These are phyloP conservation scores for Slavum lentiscoides DNA, from an alignment of 2,888 invertebrate species.

Conservation along the genomic window DNA sequence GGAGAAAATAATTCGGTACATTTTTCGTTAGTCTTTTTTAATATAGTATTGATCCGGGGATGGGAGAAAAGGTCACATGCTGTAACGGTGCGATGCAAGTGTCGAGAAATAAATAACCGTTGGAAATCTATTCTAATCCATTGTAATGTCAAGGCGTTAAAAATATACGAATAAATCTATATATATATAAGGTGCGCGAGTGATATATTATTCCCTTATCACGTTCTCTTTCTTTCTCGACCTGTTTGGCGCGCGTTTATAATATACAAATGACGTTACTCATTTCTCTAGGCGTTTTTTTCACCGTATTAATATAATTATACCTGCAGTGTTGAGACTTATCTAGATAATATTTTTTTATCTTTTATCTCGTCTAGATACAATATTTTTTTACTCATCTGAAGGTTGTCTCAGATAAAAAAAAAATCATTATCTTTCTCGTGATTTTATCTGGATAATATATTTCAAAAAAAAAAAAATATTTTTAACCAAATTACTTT, in stretches of 20 bases:
- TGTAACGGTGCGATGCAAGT: not conserved
- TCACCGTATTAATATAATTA: not conserved
- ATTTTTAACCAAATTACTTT: no score
- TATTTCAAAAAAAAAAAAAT: no score
- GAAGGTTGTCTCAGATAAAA: no score
- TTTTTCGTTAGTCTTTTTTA: not conserved
- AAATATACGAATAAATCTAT: conserved; percentile 41
- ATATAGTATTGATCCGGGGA: not conserved
- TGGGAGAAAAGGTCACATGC: not conserved
- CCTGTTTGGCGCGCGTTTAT: not conserved
- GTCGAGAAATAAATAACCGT: conserved; percentile 14
- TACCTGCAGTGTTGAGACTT: no score
- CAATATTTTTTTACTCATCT: no score
- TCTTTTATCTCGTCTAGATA: no score
- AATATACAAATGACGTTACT: conserved; percentile 5
- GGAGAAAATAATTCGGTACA: no score
- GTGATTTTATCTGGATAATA: no score
- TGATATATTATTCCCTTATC: conserved; percentile 41
- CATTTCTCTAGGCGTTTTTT: not conserved
- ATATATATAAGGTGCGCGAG: not conserved
- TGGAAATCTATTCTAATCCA: conserved; percentile 34
- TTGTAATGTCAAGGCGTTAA: conserved; percentile 18
- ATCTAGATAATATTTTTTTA: no score
- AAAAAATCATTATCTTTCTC: no score
- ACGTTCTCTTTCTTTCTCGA: conserved; percentile 1